Evolutionary conservation across 1,140 invertebrate genomes (phyloP).

Genomic region (Eubasilissa regina): DNA sequence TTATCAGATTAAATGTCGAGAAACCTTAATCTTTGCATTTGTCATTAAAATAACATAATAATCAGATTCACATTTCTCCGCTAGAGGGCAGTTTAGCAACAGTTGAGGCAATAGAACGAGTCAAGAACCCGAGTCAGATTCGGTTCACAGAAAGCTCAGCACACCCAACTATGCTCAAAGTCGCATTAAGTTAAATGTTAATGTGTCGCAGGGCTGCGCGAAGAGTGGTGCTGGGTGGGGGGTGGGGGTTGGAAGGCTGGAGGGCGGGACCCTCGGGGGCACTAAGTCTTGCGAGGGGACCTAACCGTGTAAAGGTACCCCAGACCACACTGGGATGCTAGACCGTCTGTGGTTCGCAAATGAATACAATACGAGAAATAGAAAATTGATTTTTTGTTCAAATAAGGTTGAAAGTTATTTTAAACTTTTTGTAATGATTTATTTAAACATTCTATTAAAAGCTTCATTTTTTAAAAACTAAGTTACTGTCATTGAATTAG

Average conservation of each 20-base stretch:
- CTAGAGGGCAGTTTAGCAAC: neutral
- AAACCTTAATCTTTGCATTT: conserved; percentile 3
- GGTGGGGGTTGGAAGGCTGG: no score
- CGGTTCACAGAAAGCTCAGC: conserved; percentile 1
- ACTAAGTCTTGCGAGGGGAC: conserved; percentile 25
- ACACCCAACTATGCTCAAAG: conserved; percentile 53
- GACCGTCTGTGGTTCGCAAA: neutral
- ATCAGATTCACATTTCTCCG: neutral
- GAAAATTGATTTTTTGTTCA: no score
- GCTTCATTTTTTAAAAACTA: no score
- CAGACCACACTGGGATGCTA: neutral
- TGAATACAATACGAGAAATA: no score
- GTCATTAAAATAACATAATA: conserved; percentile 3
- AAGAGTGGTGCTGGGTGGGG: no score
- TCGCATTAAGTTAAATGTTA: conserved; percentile 59
- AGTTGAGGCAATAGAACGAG: neutral
- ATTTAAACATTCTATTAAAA: no score
- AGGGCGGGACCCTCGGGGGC: conserved; percentile 10
- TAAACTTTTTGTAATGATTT: no score
- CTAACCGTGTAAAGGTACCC: conserved; percentile 9
- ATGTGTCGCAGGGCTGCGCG: conserved; percentile 53
- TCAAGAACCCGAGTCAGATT: conserved; percentile 12
- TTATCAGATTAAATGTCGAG: no score
- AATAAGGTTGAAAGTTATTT: no score
- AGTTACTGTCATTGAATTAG: no score